Evolutionary conservation across 2,888 invertebrate species (phyloP).

Genomic region (Drosophila paranaensis): DNA sequence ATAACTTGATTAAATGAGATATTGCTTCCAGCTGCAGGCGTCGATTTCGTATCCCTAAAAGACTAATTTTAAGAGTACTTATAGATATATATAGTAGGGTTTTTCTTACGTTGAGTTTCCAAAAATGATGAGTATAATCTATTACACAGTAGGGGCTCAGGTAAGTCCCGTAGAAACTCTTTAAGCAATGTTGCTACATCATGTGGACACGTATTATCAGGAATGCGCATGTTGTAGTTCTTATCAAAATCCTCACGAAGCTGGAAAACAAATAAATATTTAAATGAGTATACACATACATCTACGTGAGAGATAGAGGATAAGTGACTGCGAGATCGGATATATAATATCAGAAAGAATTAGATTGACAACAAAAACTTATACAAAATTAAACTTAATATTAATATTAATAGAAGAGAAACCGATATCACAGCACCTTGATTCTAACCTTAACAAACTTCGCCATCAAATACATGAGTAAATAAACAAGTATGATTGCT

Average conservation of each 20-base stretch:
- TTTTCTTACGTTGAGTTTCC: conserved; percentile 93
- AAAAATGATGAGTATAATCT: conserved; percentile 96
- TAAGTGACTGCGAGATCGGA: too few relatives aligned
- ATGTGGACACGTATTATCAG: conserved; percentile 93
- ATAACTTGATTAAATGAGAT: conserved; percentile 92
- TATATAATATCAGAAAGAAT: too few relatives aligned
- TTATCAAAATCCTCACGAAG: conserved; percentile 95
- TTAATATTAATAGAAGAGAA: too few relatives aligned
- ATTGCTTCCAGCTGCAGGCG: conserved; percentile 93
- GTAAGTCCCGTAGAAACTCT: conserved; percentile 96
- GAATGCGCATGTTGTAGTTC: conserved; percentile 88
- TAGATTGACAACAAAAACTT: too few relatives aligned
- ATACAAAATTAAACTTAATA: too few relatives aligned
- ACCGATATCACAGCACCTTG: too few relatives aligned
- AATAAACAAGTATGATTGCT: too few relatives aligned
- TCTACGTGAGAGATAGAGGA: too few relatives aligned
- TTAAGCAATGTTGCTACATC: conserved; percentile 97
- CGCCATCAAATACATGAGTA: too few relatives aligned
- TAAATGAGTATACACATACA: too few relatives aligned
- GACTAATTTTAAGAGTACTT: background rate
- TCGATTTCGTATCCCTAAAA: conserved; percentile 91
- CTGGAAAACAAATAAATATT: conserved; percentile 85
- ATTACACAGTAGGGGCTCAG: conserved; percentile 95
- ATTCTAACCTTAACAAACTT: too few relatives aligned
- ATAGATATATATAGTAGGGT: background rate